phyloP scores from a whole-genome alignment of 2,113 vertebrate genomes.

The Macrotis lagotis region DNA sequence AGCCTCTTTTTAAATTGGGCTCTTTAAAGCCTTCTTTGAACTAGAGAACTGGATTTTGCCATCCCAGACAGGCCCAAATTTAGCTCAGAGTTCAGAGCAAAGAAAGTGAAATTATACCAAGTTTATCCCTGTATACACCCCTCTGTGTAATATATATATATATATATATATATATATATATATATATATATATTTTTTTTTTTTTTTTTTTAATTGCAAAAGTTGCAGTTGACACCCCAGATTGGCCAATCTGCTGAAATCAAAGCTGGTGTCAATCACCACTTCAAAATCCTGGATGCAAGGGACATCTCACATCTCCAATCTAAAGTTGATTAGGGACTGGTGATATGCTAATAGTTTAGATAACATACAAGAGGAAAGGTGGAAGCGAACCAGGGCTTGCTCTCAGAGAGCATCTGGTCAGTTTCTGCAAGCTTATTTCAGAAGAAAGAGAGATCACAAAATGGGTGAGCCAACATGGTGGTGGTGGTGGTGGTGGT shows the following conservation, averaged over 20 bases:
- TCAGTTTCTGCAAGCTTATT: background rate
- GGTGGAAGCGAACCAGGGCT: background rate
- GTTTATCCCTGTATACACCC: background rate
- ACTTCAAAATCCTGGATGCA: background rate
- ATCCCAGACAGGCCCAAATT: background rate
- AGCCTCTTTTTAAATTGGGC: background rate
- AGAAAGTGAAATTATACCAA: background rate
- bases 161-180: too few relatives aligned
- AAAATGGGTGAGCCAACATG: background rate
- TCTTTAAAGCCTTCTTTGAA: background rate
- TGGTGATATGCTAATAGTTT: background rate
- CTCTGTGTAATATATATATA: background rate
- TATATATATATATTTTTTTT: too few relatives aligned
- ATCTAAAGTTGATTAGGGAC: background rate
- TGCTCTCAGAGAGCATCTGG: background rate
- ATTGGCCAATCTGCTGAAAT: background rate
- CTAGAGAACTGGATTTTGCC: background rate
- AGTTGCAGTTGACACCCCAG: background rate
- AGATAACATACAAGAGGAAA: too few relatives aligned
- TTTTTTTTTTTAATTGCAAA: background rate
- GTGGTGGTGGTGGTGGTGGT: too few relatives aligned
- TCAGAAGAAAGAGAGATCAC: background rate
- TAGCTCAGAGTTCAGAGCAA: background rate
- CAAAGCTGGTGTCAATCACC: background rate
- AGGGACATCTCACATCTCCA: background rate